These are phyloP conservation scores for Mobula hypostoma DNA, from an alignment of 2,113 vertebrate genomes.

Conservation along the genomic window DNA sequence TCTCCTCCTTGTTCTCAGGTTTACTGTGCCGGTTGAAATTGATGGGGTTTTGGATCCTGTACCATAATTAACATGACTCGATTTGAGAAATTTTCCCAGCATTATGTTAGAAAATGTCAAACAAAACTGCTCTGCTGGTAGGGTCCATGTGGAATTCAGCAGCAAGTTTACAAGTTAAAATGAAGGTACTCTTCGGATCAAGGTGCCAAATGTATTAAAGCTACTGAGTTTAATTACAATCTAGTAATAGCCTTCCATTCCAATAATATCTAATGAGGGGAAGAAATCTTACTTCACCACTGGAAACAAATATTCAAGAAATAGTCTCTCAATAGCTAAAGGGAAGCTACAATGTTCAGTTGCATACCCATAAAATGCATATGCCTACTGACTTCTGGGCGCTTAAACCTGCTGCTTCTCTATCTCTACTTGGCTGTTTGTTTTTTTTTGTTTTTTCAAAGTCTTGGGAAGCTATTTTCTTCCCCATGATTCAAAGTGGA, in stretches of 20 bases:
- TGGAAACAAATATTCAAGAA: background rate
- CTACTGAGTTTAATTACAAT: background rate
- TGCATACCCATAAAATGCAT: background rate
- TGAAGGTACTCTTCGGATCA: background rate
- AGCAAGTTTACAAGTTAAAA: too few species aligned
- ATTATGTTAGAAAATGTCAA: too few species aligned
- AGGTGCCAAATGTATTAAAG: background rate
- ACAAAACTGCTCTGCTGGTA: too few species aligned
- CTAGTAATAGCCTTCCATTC: background rate
- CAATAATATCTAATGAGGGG: background rate
- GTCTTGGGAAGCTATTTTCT: background rate
- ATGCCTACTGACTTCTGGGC: background rate
- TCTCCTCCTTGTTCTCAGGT: too few species aligned
- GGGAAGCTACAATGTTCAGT: background rate
- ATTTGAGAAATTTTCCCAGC: too few species aligned
- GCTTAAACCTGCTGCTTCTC: background rate
- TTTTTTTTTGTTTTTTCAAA: background rate
- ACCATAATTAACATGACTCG: too few species aligned
- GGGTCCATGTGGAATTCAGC: too few species aligned
- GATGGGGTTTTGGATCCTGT: too few species aligned
- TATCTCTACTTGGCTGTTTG: background rate
- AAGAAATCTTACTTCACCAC: background rate
- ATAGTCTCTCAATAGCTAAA: background rate
- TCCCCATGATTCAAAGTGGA: background rate
- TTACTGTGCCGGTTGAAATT: too few species aligned